phyloP scores from a whole-genome alignment of 2,797 vertebrate species.

The Antrozous pallidus region DNA sequence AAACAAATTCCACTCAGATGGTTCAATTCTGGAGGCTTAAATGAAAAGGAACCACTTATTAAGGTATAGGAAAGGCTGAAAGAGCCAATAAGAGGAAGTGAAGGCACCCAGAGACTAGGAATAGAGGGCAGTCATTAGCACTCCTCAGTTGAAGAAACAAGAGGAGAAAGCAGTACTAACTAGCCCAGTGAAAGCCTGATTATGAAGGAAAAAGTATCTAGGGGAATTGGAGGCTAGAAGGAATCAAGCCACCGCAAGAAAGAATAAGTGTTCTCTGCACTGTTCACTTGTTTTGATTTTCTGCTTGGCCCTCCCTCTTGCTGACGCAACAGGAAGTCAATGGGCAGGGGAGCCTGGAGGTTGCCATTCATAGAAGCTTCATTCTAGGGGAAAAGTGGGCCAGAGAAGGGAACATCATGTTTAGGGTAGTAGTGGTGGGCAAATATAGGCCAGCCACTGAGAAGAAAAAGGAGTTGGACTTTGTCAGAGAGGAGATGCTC shows the following conservation, averaged over 20 bases:
- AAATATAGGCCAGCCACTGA: not conserved
- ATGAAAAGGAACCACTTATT: not conserved
- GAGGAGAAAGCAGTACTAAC: not conserved
- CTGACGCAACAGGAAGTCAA: not conserved
- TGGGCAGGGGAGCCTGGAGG: not conserved
- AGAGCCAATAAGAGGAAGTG: not conserved
- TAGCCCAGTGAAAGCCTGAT: fast-evolving
- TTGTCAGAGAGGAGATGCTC: not conserved
- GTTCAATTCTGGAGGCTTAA: not conserved
- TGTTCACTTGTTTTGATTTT: not conserved
- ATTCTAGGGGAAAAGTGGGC: not conserved
- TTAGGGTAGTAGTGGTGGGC: not conserved
- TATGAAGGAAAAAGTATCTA: not conserved
- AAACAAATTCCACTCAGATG: not conserved
- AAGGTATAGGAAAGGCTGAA: not conserved
- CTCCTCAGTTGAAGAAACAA: not conserved
- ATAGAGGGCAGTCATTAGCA: not conserved
- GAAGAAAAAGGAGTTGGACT: not conserved
- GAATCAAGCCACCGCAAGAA: not conserved
- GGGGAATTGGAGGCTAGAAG: no score
- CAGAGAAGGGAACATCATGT: not conserved
- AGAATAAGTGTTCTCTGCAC: not conserved
- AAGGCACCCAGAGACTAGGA: not conserved
- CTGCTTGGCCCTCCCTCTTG: not conserved
- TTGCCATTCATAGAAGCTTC: not conserved